Percentiles rank a stretch among this genome's conserved stretches.
Conservation (phyloP, 1,140 invertebrate species). For the Orius insidiosus region DNA sequence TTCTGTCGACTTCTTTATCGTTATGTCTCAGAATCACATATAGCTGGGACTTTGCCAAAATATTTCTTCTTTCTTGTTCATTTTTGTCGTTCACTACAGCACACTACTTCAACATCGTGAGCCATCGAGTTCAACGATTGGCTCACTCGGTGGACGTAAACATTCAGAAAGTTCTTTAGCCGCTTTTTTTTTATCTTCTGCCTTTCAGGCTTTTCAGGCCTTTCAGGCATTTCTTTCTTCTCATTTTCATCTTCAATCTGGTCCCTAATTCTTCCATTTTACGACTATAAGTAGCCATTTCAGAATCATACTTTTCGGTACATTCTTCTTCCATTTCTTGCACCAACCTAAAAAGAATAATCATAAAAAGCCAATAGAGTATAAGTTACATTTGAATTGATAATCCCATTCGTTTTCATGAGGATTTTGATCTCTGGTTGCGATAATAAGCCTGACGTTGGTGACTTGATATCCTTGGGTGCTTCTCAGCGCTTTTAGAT, state of each 20-base stretch:
- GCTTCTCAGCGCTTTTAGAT: conserved; percentile 30
- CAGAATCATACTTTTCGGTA: conserved; percentile 25
- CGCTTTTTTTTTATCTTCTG: conserved; percentile 21
- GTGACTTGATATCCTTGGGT: conserved; percentile 27
- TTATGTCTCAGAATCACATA: conserved; percentile 2
- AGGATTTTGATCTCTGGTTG: conserved; percentile 8
- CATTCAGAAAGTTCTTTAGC: conserved; percentile 25
- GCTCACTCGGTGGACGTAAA: conserved; percentile 31
- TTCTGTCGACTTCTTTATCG: conserved; percentile 6
- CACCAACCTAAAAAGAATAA: conserved; percentile 27
- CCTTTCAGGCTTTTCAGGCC: conserved; percentile 3
- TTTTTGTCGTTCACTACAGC: conserved; percentile 16
- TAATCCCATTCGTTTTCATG: conserved; percentile 1
- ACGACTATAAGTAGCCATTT: conserved; percentile 24
- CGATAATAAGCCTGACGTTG: conserved; percentile 19
- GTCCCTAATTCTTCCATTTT: conserved; percentile 17
- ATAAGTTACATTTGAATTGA: conserved; percentile 18
- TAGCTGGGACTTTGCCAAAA: conserved; percentile 21
- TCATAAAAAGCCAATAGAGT: not conserved
- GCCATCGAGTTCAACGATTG: conserved; percentile 26
- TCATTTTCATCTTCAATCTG: not conserved
- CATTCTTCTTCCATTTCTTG: conserved; percentile 29
- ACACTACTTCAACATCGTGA: conserved; percentile 17
- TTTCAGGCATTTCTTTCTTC: conserved; percentile 9
- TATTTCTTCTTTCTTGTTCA: conserved; percentile 29